These are phyloP conservation scores for Onychorhynchus coronatus DNA, from an alignment of 2,113 vertebrate genomes.

Conservation along the genomic window DNA sequence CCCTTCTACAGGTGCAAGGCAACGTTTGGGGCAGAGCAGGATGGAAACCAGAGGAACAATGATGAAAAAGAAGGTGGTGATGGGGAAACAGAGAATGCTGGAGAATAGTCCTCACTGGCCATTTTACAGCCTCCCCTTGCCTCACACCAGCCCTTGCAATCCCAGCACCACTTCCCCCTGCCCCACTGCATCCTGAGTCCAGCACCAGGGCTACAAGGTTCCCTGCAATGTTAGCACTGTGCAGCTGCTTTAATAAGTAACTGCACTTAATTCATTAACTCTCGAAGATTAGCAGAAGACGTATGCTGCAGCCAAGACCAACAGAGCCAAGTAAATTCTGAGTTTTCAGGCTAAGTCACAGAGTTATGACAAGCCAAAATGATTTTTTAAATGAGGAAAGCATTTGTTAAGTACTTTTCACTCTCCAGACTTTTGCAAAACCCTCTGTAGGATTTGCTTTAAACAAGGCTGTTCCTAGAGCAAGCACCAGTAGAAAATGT, in stretches of 20 bases:
- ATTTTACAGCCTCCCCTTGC: not conserved
- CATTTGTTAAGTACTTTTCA: not conserved
- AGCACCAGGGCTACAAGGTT: not conserved
- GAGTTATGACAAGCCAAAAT: not conserved
- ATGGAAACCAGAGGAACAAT: not conserved
- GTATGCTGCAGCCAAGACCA: not conserved
- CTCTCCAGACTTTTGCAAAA: not conserved
- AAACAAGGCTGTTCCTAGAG: not conserved
- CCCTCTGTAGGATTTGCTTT: not conserved
- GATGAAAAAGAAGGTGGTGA: not conserved
- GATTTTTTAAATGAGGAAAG: not conserved
- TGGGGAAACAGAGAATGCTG: not conserved
- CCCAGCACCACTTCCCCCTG: not conserved
- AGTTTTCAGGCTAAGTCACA: constrained; percentile 26
- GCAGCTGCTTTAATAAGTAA: constrained; percentile 5
- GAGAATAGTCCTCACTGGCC: not conserved
- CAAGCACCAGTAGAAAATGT: not conserved
- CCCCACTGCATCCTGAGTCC: not conserved
- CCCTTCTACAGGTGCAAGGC: not conserved
- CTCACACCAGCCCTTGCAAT: not conserved
- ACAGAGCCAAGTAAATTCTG: constrained; percentile 2
- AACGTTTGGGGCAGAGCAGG: not conserved
- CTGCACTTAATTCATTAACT: constrained; percentile 43
- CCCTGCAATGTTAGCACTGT: not conserved
- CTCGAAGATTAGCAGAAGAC: constrained; percentile 9